phyloP scores from a whole-genome alignment of 2,888 invertebrate genomes.

The Trissolcus japonicus region DNA sequence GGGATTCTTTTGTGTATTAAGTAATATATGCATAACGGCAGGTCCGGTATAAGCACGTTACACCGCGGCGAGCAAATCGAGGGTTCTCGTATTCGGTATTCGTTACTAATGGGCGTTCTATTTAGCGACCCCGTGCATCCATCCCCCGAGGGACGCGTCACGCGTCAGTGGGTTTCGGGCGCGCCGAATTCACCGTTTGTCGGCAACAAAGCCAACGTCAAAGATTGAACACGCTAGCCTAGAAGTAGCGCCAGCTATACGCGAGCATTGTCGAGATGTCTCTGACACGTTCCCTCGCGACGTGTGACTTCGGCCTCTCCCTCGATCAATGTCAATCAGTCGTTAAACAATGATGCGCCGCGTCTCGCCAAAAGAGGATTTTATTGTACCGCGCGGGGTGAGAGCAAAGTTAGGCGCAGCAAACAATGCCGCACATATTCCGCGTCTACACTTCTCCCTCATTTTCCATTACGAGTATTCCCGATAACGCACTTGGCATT shows the following conservation, averaged over 20 bases:
- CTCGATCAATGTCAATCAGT: constrained; percentile 75
- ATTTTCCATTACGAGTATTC: constrained; percentile 47
- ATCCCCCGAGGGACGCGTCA: constrained; percentile 68
- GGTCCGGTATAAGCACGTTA: constrained; percentile 42
- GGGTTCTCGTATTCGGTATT: constrained; percentile 64
- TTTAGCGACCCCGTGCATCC: constrained; percentile 67
- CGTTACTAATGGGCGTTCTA: constrained; percentile 73
- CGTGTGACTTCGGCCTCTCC: constrained; percentile 57
- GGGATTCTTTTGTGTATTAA: constrained; percentile 50
- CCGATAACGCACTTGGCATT: constrained; percentile 41
- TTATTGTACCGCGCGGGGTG: constrained; percentile 47
- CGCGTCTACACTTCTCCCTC: constrained; percentile 33
- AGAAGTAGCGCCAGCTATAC: constrained; percentile 10
- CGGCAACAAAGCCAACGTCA: constrained; percentile 56
- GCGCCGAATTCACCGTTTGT: constrained; percentile 47
- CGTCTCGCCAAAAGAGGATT: constrained; percentile 54
- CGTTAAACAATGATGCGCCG: constrained; percentile 71
- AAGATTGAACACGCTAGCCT: constrained; percentile 44
- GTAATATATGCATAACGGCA: constrained; percentile 51
- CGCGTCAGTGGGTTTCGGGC: constrained; percentile 63
- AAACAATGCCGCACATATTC: constrained; percentile 42
- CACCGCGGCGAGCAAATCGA: constrained; percentile 31
- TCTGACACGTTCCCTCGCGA: constrained; percentile 57
- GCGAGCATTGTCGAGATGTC: constrained; percentile 53
- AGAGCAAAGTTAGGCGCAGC: constrained; percentile 48